phyloP scores from a whole-genome alignment of 2,113 vertebrate genomes.

The Oplegnathus fasciatus region DNA sequence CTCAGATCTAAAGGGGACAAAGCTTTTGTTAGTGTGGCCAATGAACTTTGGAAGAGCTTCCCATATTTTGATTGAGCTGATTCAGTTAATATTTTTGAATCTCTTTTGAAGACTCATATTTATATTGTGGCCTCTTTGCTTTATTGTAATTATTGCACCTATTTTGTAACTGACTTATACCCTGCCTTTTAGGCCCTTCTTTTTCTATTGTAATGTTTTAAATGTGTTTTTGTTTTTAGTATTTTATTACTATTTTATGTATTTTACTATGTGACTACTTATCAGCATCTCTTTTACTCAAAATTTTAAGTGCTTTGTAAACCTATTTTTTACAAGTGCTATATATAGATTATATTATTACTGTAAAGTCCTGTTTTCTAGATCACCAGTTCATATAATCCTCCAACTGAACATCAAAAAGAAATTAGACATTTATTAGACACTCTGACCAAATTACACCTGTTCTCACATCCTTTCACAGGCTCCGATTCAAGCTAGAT shows the following conservation, averaged over 20 bases:
- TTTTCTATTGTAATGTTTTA: not conserved
- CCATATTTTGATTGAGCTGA: not conserved
- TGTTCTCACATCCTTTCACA: not conserved
- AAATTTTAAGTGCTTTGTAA: not conserved
- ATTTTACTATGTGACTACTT: not conserved
- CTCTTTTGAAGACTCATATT: not conserved
- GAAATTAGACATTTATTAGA: conserved; percentile 12
- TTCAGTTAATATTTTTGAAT: not conserved
- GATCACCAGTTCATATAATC: not conserved
- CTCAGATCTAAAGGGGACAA: too few relatives aligned
- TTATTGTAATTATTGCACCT: not conserved
- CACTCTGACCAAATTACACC: conserved; percentile 3
- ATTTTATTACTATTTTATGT: not conserved
- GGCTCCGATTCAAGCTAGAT: not conserved
- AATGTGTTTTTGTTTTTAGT: not conserved
- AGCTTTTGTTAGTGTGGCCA: too few relatives aligned
- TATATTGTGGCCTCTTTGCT: not conserved
- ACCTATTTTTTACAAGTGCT: not conserved
- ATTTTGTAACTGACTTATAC: not conserved
- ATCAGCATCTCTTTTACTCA: not conserved
- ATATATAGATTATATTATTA: not conserved
- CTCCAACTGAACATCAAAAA: not conserved
- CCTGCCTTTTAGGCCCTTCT: not conserved
- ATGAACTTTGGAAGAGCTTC: not conserved
- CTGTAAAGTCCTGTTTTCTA: not conserved